A percentile compares a stretch with the other conserved stretches of the same genome.
Conservation (phyloP, 2,797 vertebrate species). For the Micromesistius poutassou region DNA sequence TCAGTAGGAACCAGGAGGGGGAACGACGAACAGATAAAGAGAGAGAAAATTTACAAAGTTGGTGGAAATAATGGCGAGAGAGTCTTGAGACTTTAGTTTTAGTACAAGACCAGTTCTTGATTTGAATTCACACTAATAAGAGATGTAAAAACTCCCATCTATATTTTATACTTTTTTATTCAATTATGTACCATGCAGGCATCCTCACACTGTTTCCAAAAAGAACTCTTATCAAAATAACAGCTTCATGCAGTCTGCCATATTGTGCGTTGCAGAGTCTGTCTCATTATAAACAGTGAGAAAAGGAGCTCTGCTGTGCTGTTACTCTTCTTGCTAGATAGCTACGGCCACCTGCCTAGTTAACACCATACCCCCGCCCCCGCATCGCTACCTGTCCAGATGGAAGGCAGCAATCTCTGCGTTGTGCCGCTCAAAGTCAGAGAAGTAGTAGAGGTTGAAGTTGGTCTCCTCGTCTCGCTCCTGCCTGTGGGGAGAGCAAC, state of each 20-base stretch:
- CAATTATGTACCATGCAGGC: background rate
- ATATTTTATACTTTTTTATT: background rate
- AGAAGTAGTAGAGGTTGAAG: slow-evolving; percentile 94
- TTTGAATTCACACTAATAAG: background rate
- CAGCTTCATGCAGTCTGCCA: background rate
- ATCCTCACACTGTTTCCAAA: background rate
- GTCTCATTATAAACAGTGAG: background rate
- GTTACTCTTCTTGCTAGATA: background rate
- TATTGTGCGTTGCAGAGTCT: background rate
- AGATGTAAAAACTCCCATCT: background rate
- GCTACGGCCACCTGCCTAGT: background rate
- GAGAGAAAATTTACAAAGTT: background rate
- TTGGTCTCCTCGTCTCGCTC: slow-evolving; percentile 96
- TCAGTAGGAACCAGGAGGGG: slow-evolving; percentile 15
- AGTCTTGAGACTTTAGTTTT: background rate
- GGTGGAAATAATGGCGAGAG: background rate
- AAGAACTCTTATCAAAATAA: background rate
- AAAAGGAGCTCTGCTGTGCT: background rate
- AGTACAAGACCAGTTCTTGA: background rate
- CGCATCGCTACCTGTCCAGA: slow-evolving; percentile 83
- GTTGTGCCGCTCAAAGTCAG: slow-evolving; percentile 97
- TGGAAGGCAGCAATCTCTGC: slow-evolving; percentile 98
- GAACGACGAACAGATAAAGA: background rate
- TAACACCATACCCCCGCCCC: no score
- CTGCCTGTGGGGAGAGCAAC: slow-evolving; percentile 76